Conservation (phyloP, 1,140 invertebrate genomes). For the Phthorimaea operculella region DNA sequence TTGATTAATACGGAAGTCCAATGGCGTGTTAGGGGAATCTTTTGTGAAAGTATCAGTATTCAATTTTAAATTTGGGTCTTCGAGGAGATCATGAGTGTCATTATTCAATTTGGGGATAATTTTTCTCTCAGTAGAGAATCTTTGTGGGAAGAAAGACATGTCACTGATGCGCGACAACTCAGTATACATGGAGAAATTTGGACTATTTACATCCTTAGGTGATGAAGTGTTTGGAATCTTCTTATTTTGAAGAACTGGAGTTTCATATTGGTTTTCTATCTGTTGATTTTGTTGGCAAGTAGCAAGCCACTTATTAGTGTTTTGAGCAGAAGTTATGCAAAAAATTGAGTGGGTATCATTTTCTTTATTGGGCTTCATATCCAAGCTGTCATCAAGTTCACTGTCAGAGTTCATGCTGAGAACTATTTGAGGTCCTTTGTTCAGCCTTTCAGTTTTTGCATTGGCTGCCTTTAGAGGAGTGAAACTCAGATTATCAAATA, state of each 20-base stretch:
- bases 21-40: slow-evolving; percentile 52
- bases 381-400: slow-evolving; percentile 48
- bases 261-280: slow-evolving; percentile 29
- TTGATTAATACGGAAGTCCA: slow-evolving; percentile 28
- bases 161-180: slow-evolving; percentile 60
- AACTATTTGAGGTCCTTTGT: slow-evolving; percentile 48
- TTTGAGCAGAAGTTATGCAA: slow-evolving; percentile 38
- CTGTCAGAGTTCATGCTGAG: slow-evolving; percentile 49
- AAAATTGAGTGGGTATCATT: slow-evolving; percentile 52
- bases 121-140: slow-evolving; percentile 64
- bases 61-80: slow-evolving; percentile 39
- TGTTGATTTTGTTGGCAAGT: slow-evolving; percentile 31
- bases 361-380: slow-evolving; percentile 45
- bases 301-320: slow-evolving; percentile 39
- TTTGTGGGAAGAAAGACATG: slow-evolving; percentile 57
- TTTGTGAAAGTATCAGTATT: slow-evolving; percentile 64
- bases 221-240: slow-evolving; percentile 59
- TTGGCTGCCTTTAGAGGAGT: slow-evolving; percentile 44
- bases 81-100: slow-evolving; percentile 47
- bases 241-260: slow-evolving; percentile 35
- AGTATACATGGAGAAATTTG: slow-evolving; percentile 59
- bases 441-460: slow-evolving; percentile 39
- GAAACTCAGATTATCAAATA: slow-evolving; percentile 56
- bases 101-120: slow-evolving; percentile 40
- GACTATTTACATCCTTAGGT: slow-evolving; percentile 54